phyloP scores from a whole-genome alignment of 2,888 invertebrate species.

The Rhyacophila evoluta region DNA sequence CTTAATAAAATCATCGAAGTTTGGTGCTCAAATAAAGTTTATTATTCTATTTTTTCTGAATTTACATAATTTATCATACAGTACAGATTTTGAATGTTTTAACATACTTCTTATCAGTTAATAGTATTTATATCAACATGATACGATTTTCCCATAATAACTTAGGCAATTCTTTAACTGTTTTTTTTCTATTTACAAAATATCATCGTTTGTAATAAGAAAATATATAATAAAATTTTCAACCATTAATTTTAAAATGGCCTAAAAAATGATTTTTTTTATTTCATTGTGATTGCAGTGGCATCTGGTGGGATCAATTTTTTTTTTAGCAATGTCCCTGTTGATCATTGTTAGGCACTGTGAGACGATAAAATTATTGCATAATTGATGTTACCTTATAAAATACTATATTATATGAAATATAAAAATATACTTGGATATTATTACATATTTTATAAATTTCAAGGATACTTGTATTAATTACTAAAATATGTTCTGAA shows the following conservation, averaged over 20 bases:
- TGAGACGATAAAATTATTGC: conserved; percentile 1
- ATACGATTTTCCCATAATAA: too few species aligned
- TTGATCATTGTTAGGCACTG: conserved; percentile 2
- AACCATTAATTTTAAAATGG: neutral
- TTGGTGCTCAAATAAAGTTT: neutral
- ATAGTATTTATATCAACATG: too few species aligned
- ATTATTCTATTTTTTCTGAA: too few species aligned
- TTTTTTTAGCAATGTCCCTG: neutral
- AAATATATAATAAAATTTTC: too few species aligned
- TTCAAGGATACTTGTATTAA: too few species aligned
- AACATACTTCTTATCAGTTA: too few species aligned
- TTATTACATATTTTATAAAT: neutral
- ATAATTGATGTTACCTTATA: conserved; percentile 22
- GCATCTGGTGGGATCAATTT: neutral
- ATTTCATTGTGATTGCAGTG: neutral
- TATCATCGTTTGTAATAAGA: too few species aligned
- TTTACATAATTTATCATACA: too few species aligned
- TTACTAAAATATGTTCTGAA: neutral
- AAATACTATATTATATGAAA: neutral
- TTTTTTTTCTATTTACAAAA: too few species aligned
- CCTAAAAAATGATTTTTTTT: neutral
- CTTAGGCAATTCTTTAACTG: too few species aligned
- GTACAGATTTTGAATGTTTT: too few species aligned
- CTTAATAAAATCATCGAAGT: neutral
- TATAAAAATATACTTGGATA: neutral